Conservation (phyloP, 1,140 invertebrate genomes). For the Drosophila azteca region DNA sequence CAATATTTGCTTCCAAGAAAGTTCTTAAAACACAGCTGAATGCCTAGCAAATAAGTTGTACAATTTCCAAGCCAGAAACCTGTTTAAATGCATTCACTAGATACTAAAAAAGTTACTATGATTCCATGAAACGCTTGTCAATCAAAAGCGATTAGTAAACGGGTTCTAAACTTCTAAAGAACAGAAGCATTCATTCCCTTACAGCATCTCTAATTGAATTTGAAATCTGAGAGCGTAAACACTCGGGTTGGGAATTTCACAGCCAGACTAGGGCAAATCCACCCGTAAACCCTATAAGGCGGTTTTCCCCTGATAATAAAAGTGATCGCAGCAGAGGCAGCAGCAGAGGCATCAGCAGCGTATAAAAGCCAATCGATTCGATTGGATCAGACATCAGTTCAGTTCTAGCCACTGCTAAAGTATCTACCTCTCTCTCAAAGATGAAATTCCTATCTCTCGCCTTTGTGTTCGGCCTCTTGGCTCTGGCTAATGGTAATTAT, state of each 20-base stretch:
- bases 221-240: slow-evolving; percentile 13
- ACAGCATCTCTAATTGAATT: slow-evolving; percentile 36
- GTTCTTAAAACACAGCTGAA: slow-evolving; percentile 1
- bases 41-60: neutral
- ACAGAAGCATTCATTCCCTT: slow-evolving; percentile 9
- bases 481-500: slow-evolving; percentile 59
- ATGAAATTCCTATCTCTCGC: slow-evolving; percentile 72
- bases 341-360: no score
- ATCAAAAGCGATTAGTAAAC: slow-evolving; percentile 40
- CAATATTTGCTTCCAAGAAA: neutral
- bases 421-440: slow-evolving; percentile 18
- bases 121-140: slow-evolving; percentile 28
- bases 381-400: slow-evolving; percentile 29
- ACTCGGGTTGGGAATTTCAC: slow-evolving; percentile 25
- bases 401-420: slow-evolving; percentile 28
- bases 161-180: slow-evolving; percentile 28
- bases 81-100: slow-evolving; percentile 6
- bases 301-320: slow-evolving; percentile 15
- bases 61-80: slow-evolving; percentile 12
- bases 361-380: slow-evolving; percentile 18
- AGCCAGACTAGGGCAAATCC: slow-evolving; percentile 28
- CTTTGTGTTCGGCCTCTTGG: slow-evolving; percentile 62
- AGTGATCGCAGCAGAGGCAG: neutral
- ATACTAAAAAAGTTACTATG: slow-evolving; percentile 5
- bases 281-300: slow-evolving; percentile 9